Evolutionary conservation across 2,113 vertebrate genomes (phyloP), one percentile per base, ranked within the genome.

Genomic region (Paraplagusia blochii): DNA sequence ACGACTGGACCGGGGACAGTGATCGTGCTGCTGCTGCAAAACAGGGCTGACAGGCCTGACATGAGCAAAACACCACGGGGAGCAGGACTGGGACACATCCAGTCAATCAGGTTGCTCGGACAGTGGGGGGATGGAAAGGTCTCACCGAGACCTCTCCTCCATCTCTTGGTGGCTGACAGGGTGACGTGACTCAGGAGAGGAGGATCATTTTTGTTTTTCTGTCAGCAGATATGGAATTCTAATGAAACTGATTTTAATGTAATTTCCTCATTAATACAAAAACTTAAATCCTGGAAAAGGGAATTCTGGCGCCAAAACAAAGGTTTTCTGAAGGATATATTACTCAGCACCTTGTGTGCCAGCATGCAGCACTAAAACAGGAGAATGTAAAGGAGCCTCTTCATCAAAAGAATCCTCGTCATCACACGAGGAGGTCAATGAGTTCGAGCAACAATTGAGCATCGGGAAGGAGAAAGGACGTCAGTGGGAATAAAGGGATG

Each of bases 61-160:
- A 47, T 8, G 1, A 65, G 58, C 19, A 61, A 39, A 61, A 45
- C 34, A 29, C 15, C 51, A 52, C 40, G 58, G 65, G 38, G 58
- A 39, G 65, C 50, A 34, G 50, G 53, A 46, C 40, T 9, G 61
- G 66, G 54, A 47, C 52, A 63, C 4, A 69, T 76, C 76, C 74
- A 77, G 85, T 84, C 81, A 79, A 69, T 82, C 82, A 82, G 63
- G 76, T 62, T 75, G 45, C 57, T 69, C 44, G 58, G 73, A 19
- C 55, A 34, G 73, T 52, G 7, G 73, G 64, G 66, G 70, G 43
- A 52, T 60, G 64, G 44, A 44, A 43, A 57, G 53, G 66, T 53
- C 61, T 63, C 44, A 10, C 29, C 58, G 34, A 8, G 3, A 44
- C 12, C 13, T 44, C 44, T 44, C 50, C 67, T 55, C 38, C 50